Percentiles rank a stretch among this genome's conserved stretches.
phyloP scores from a whole-genome alignment of 2,888 invertebrate genomes.

The Agrotis clavis region DNA sequence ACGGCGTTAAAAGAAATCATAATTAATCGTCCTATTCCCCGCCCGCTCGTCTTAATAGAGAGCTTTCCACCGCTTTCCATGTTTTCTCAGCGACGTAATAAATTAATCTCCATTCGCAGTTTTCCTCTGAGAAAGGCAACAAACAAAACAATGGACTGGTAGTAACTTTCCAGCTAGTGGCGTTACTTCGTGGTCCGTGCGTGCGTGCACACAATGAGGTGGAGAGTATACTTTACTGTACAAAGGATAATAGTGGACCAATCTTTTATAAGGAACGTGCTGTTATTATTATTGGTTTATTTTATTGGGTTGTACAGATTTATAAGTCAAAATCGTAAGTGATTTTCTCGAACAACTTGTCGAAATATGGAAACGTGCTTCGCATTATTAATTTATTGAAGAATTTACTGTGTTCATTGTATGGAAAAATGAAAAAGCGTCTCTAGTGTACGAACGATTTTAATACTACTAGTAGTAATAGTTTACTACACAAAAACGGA shows the following conservation, averaged over 20 bases:
- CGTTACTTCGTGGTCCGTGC: constrained; percentile 51
- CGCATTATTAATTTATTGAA: too few relatives aligned
- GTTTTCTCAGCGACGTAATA: constrained; percentile 88
- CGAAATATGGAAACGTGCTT: too few relatives aligned
- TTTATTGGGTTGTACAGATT: constrained; percentile 15
- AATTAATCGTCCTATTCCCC: constrained; percentile 87
- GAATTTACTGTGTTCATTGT: too few relatives aligned
- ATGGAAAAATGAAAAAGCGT: too few relatives aligned
- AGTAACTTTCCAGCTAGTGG: constrained; percentile 74
- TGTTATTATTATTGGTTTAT: constrained; percentile 32
- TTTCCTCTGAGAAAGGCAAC: constrained; percentile 73
- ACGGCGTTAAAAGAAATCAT: constrained; percentile 88
- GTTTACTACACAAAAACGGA: too few relatives aligned
- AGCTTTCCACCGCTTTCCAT: constrained; percentile 86
- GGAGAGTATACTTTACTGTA: background rate
- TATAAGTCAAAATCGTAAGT: background rate
- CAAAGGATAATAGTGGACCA: constrained; percentile 28
- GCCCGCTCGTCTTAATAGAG: constrained; percentile 88
- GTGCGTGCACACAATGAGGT: constrained; percentile 53
- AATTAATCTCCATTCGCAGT: constrained; percentile 89
- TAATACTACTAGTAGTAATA: too few relatives aligned
- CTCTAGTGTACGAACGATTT: too few relatives aligned
- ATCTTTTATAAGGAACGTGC: constrained; percentile 18
- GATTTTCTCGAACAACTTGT: background rate
- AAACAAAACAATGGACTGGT: constrained; percentile 81